Percentiles rank a stretch among this genome's conserved stretches.
These are phyloP conservation scores for Misgurnus mizolepis DNA, from an alignment of 2,113 vertebrate genomes.

Conservation along the genomic window DNA sequence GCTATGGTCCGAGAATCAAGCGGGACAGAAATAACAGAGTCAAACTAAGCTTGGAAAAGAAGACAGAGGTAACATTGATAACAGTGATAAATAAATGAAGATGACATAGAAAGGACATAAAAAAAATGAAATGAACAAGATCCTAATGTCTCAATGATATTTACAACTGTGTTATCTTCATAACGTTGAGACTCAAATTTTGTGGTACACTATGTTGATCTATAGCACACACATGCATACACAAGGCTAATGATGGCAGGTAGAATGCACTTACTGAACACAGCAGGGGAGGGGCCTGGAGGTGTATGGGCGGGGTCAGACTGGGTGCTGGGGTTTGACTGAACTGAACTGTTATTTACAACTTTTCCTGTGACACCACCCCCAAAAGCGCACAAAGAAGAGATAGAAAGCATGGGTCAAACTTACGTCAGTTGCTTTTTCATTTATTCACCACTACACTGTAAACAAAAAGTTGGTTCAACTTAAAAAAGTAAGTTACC, in stretches of 20 bases:
- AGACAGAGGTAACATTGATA: not conserved
- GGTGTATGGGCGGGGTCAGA: constrained; percentile 58
- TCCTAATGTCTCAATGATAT: too few relatives aligned
- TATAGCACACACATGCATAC: not conserved
- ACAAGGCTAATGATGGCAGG: constrained; percentile 19
- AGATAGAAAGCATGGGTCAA: constrained; percentile 29
- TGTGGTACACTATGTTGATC: not conserved
- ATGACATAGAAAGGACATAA: too few relatives aligned
- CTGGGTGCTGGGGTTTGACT: constrained; percentile 71
- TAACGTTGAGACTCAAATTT: too few relatives aligned
- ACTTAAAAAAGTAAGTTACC: too few relatives aligned
- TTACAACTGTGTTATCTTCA: too few relatives aligned
- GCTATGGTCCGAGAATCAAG: constrained; percentile 50
- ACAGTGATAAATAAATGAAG: too few relatives aligned
- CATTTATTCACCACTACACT: not conserved
- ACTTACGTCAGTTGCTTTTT: not conserved
- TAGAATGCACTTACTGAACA: constrained; percentile 70
- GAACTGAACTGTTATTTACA: constrained; percentile 70
- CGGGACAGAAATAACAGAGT: constrained; percentile 44
- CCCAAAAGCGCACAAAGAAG: constrained; percentile 24
- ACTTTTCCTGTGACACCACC: constrained; percentile 66
- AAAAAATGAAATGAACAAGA: too few relatives aligned
- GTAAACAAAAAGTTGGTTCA: too few relatives aligned
- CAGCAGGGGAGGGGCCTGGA: constrained; percentile 66
- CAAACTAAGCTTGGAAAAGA: constrained; percentile 29